Percentiles rank a stretch among this genome's conserved stretches.
Evolutionary conservation across 2,113 vertebrate genomes (phyloP).

Genomic region (Pangasianodon hypophthalmus): DNA sequence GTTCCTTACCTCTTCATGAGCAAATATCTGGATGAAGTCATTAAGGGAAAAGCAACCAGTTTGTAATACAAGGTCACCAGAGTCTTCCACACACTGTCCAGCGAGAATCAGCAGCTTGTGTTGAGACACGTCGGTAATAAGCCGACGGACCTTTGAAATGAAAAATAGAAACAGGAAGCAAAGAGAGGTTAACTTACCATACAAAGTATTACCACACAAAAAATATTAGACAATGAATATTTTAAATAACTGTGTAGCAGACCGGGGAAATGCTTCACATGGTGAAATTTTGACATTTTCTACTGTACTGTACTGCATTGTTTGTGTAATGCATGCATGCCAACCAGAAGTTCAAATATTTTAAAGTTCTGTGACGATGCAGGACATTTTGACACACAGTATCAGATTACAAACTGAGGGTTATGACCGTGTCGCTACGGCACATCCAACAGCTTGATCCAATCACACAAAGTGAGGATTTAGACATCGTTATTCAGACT

Average conservation of each 20-base stretch:
- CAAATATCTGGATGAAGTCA: conserved; percentile 85
- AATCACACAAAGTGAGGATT: not conserved
- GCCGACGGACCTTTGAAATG: conserved; percentile 78
- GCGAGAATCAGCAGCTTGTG: conserved; percentile 90
- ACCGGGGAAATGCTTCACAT: not conserved
- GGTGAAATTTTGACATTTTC: not conserved
- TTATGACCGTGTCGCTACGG: not conserved
- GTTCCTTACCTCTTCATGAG: conserved; percentile 81
- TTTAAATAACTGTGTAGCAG: not conserved
- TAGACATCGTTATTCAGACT: not conserved
- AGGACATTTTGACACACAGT: not conserved
- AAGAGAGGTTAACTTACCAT: not conserved
- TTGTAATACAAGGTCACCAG: conserved; percentile 87
- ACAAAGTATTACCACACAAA: not conserved
- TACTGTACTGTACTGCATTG: not conserved
- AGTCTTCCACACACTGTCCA: conserved; percentile 83
- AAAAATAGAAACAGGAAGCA: not conserved
- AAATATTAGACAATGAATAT: not conserved
- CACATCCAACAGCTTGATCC: not conserved
- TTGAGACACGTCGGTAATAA: conserved; percentile 78
- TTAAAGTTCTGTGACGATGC: not conserved
- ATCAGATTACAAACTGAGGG: not conserved
- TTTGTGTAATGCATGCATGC: not conserved
- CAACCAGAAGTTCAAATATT: not conserved
- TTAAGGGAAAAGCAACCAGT: conserved; percentile 80